phyloP scores from a whole-genome alignment of 2,797 vertebrate genomes.

The Malacoraja senta region DNA sequence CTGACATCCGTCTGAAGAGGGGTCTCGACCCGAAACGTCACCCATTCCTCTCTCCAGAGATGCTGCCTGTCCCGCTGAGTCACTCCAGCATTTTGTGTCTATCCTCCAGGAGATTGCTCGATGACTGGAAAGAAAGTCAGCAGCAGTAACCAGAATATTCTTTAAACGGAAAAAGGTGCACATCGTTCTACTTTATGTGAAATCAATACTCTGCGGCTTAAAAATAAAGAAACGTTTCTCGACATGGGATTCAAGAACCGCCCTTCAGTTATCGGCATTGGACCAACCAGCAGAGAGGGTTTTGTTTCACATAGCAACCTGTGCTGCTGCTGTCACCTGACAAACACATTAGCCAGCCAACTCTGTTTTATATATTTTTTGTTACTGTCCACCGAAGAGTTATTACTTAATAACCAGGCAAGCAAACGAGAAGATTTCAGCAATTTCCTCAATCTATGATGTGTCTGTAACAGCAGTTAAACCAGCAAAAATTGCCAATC shows the following conservation, averaged over 20 bases:
- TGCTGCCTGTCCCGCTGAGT: too few relatives aligned
- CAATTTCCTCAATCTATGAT: constrained; percentile 29
- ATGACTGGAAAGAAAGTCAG: background rate
- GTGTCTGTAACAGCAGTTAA: background rate
- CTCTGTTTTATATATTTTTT: background rate
- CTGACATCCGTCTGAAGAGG: too few relatives aligned
- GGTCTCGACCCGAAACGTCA: too few relatives aligned
- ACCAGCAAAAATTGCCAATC: background rate
- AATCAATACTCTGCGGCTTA: background rate
- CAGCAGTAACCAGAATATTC: background rate
- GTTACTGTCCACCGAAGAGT: constrained; percentile 16
- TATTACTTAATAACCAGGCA: background rate
- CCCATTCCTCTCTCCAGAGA: too few relatives aligned
- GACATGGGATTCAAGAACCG: background rate
- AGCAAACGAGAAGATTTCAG: background rate
- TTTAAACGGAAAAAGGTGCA: background rate
- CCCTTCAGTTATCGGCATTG: background rate
- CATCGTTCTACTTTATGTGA: background rate
- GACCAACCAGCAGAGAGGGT: constrained; percentile 39
- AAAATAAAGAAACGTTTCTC: background rate
- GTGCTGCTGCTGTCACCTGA: constrained; percentile 38
- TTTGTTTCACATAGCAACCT: constrained; percentile 43
- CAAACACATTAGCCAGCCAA: constrained; percentile 19
- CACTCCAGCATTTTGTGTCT: too few relatives aligned
- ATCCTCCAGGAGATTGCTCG: too few relatives aligned